phyloP scores from a whole-genome alignment of 2,797 vertebrate species.

The Cossypha polioptera region DNA sequence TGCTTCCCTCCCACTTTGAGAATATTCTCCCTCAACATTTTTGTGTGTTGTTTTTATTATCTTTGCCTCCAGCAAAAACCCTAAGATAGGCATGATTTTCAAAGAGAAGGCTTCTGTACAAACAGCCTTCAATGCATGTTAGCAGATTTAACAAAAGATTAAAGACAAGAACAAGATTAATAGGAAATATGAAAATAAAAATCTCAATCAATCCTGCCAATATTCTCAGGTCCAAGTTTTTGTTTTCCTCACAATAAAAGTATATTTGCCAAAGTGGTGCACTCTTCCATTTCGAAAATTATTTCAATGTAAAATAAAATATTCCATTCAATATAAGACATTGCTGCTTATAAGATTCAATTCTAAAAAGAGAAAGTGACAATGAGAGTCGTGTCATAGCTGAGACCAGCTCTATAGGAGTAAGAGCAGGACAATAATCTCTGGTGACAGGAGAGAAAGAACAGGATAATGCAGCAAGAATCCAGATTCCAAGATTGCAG shows the following conservation, averaged over 20 bases:
- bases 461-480: not conserved
- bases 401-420: not conserved
- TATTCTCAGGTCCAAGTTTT: not conserved
- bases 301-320: not conserved
- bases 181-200: not conserved
- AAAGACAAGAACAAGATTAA: not conserved
- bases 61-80: conserved; percentile 14
- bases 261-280: not conserved
- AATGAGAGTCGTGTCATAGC: not conserved
- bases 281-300: not conserved
- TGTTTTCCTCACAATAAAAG: not conserved
- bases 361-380: not conserved
- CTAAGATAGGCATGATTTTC: conserved; percentile 8
- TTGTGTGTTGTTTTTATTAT: not conserved
- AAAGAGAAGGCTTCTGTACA: not conserved
- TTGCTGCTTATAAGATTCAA: not conserved
- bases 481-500: not conserved
- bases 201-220: not conserved
- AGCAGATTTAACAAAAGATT: conserved; percentile 35
- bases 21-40: not conserved
- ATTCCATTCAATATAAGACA: not conserved
- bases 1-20: conserved; percentile 31
- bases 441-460: not conserved
- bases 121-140: not conserved
- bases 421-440: not conserved